Evolutionary conservation across 2,888 invertebrate genomes (phyloP), one percentile per base, ranked within the genome.

Genomic region (Drosophila multiciliata): DNA sequence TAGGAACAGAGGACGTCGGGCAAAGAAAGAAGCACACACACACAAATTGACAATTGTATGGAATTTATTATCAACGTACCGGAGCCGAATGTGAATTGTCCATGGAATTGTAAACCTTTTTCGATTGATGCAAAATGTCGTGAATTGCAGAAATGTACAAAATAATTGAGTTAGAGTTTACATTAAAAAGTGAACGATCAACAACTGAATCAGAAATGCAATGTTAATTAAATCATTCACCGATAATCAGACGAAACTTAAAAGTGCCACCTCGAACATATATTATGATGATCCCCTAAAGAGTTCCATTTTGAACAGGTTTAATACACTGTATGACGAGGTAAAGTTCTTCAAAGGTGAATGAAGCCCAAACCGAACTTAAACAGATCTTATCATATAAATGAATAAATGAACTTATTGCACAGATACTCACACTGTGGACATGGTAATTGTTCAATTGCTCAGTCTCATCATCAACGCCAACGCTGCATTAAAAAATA

Each of bases 401-500:
- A 57, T 35, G 45, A 45, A 32, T 5, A 20, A 57, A 35, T 50
- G 23, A 49, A 36, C 20, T 62, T 82, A n/a, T 9, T 32, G 20
- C 5, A 42, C 15, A 35, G 11, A 71, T 71, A 97, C 97, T 96
- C 95, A 97, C 98, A 94, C 96, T 97, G 94, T 96, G 95, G 55
- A 97, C 95, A 85, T 96, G 96, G 91, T 97, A 96, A 70, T 92
- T 93, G 45, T 97, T 97, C 76, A 98, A 94, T 75, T 96, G 96
- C 93, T 98, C 98, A 78, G 96, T 96, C 94, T 98, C 98, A 87
- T 98, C 98, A 89, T 97, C 98, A 73, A 97, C 96, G 33, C 97
- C 97, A 93, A 98, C 95, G 66, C 98, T 98, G 93, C 40, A 55
- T 29, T 33, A 3, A 5, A 29, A 49, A n/a, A 11, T 38, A n/a